These are phyloP conservation scores for Platerodrilus igneus DNA, from an alignment of 2,888 invertebrate species.

Conservation along the genomic window DNA sequence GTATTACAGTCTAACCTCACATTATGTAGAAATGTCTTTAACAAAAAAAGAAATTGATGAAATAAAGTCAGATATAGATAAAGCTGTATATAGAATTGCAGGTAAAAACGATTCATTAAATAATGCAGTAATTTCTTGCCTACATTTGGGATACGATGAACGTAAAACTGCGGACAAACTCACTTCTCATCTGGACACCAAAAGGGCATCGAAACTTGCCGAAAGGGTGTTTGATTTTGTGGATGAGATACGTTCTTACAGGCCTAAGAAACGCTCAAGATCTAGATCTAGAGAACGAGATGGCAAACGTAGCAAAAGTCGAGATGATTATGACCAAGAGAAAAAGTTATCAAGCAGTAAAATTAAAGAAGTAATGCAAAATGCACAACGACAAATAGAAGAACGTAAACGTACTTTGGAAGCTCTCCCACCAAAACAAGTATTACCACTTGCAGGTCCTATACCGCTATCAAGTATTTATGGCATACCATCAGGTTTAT, in stretches of 20 bases:
- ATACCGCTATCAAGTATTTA: constrained; percentile 46
- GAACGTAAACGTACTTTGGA: constrained; percentile 76
- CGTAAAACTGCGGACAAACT: constrained; percentile 78
- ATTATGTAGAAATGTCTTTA: too few species aligned
- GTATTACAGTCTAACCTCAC: too few species aligned
- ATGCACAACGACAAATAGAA: constrained; percentile 88
- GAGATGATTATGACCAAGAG: constrained; percentile 30
- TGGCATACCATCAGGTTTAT: constrained; percentile 44
- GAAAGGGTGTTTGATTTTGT: constrained; percentile 73
- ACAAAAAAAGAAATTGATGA: constrained; percentile 77
- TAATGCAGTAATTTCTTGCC: constrained; percentile 75
- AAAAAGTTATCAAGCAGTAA: constrained; percentile 39
- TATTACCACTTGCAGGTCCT: constrained; percentile 41
- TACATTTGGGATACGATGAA: constrained; percentile 75
- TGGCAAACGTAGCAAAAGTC: constrained; percentile 46
- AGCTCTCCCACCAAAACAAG: constrained; percentile 54
- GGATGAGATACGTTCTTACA: constrained; percentile 61
- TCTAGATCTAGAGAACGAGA: constrained; percentile 51
- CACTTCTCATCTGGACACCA: constrained; percentile 71
- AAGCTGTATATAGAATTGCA: constrained; percentile 72
- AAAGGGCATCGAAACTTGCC: constrained; percentile 71
- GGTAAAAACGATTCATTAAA: constrained; percentile 77
- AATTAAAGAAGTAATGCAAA: constrained; percentile 87
- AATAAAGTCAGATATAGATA: constrained; percentile 73
- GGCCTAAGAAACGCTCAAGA: constrained; percentile 61